Evolutionary conservation across 1,140 invertebrate species (phyloP), one percentile per base, ranked within the genome.

Genomic region (Panagrolaimus sp.): DNA sequence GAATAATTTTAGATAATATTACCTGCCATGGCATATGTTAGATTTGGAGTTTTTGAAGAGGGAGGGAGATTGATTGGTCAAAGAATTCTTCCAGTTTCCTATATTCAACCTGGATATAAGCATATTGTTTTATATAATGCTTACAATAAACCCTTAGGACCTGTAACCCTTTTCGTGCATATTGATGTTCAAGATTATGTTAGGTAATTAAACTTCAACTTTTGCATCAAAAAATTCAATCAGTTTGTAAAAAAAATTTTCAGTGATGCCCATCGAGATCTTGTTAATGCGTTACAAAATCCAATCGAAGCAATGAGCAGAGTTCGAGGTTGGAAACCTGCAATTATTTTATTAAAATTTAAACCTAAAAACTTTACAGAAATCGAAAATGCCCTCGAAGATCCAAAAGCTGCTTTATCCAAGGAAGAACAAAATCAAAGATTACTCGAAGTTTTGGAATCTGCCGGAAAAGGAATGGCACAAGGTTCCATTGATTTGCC

Each of bases 1-100:
- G 28, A 9, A 17, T 12, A 64, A 12, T 17, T 73, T 4, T 76
- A 93, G 90, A 91, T 96, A 9, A 95, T 98, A 10, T 86, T 98
- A 7, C 96, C 96, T 3, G 96, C 98, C 86, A 85, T 98, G 78
- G 96, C 96, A 15, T 94, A 96, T 3, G 85, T 98, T 10, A 88
- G 95, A 44, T 96, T 98, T 83, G 95, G 92, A 1, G 96, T 98
- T 8, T 98, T 95, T 87, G 95, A 98, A 84, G 96, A 98, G 84
- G 96, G 91, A 82, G 91, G 92, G 48, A 95, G 93, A 84, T 88
- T 98, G 67, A 88, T 98, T 0, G 96, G 96, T 0, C 96, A 99
- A 83, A 86, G 95, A 68, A 97, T 98, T 71, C 87, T 98, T 67
- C 96, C 96, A 7, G 85, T 98, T 62, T 94, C 98, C 85, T 94